Evolutionary conservation across 2,888 invertebrate species (phyloP), one percentile per base, ranked within the genome.

Genomic region (Leptinotarsa peninsularis): DNA sequence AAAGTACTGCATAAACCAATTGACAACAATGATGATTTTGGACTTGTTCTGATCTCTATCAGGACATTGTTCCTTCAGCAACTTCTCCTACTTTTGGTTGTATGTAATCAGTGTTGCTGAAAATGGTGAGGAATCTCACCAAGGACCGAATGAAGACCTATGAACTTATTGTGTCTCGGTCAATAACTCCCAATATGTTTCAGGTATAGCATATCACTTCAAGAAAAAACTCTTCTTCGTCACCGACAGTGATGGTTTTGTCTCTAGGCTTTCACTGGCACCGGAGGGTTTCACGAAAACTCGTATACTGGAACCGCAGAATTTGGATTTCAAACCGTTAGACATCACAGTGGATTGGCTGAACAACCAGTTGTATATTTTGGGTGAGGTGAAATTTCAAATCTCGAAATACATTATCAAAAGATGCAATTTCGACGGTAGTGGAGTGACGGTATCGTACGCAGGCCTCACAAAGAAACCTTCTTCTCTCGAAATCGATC

Each of bases 271-370:
- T 83, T 88, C 90, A 0, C 85, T 92, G 54, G 88, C 76, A 67
- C 18, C 27, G 2, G 89, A 60, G 89, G 88, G 82, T 15, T 13
- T 23, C 80, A 78, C 84, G 72, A 87, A 89, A n/a, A 87, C 88
- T 82, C 90, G 5, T 67, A 91, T 94, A 56, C 87, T 93, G 0
- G 89, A 91, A 3, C 91, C 93, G 0, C 88, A 90, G 66, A 90
- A 90, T 68, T 90, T 91, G 15, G 90, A 91, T 68, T 93, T 93
- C 84, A 90, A 90, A 75, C 94, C 95, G 0, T 86, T 93, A 68
- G 93, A 93, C 79, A 85, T 96, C 13, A 94, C 95, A 1, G 92
- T 97, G 0, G 98, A 98, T 87, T 98, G 98, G 98, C 89, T 98
- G 52, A 95, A 96, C 84, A 91, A 93, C 76, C 93, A 95, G 75